phyloP scores from a whole-genome alignment of 2,797 vertebrate species.

The Channa striata region DNA sequence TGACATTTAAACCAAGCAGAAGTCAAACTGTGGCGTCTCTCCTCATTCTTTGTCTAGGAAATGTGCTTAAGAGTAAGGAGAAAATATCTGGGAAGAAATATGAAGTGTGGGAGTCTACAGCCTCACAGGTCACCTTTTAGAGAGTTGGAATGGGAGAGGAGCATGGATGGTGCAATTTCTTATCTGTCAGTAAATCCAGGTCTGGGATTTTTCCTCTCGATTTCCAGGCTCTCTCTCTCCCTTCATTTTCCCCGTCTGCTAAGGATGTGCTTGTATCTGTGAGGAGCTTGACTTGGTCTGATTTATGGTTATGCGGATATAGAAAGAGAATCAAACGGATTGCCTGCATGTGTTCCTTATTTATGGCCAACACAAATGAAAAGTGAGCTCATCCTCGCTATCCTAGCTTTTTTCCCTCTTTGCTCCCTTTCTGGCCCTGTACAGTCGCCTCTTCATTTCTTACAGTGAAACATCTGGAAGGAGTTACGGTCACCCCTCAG shows the following conservation, averaged over 20 bases:
- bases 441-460: constrained; percentile 51
- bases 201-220: constrained; percentile 62
- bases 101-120: constrained; percentile 55
- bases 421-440: constrained; percentile 62
- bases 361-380: constrained; percentile 85
- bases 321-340: constrained; percentile 79
- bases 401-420: constrained; percentile 55
- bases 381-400: constrained; percentile 85
- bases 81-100: constrained; percentile 57
- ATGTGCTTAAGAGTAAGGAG: constrained; percentile 44
- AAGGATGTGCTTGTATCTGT: constrained; percentile 69
- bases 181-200: constrained; percentile 61
- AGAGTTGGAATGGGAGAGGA: constrained; percentile 48
- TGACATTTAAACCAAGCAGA: constrained; percentile 40
- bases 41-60: constrained; percentile 45
- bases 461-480: constrained; percentile 77
- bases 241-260: constrained; percentile 57
- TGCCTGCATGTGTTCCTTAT: constrained; percentile 85
- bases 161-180: constrained; percentile 58
- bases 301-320: constrained; percentile 77
- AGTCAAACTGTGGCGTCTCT: constrained; percentile 36
- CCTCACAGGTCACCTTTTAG: constrained; percentile 47
- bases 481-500: constrained; percentile 70
- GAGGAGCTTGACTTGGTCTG: constrained; percentile 63
- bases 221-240: constrained; percentile 55